Percentiles rank a stretch among this genome's conserved stretches.
Conservation (phyloP, 92 coral and sea anemone species). For the Actinernus sp. region DNA sequence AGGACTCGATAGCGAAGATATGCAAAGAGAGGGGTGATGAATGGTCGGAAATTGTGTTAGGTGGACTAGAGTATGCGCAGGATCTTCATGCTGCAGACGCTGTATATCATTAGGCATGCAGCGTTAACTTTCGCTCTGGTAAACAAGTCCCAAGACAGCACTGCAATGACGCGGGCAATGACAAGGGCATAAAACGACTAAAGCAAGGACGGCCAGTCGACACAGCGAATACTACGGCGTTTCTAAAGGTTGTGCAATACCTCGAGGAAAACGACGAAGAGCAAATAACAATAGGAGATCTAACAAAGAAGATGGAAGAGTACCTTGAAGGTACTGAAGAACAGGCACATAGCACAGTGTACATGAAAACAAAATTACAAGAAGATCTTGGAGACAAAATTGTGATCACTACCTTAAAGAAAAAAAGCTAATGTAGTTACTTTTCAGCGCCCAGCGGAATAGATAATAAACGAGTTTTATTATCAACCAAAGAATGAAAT, state of each 20-base stretch:
- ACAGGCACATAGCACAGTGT: conserved; percentile 34
- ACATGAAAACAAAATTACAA: no score
- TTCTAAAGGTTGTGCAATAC: conserved; percentile 33
- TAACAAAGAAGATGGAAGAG: conserved; percentile 11
- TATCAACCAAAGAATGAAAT: conserved; percentile 17
- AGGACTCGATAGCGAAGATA: conserved; percentile 5
- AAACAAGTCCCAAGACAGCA: conserved; percentile 19
- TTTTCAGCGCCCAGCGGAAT: conserved; percentile 21
- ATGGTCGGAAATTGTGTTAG: conserved; percentile 14
- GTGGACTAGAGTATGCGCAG: conserved; percentile 10
- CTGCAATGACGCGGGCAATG: background rate
- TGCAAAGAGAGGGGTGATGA: conserved; percentile 24
- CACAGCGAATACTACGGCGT: conserved; percentile 35
- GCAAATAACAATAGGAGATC: no score
- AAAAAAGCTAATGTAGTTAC: conserved; percentile 44
- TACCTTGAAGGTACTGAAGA: conserved; percentile 17
- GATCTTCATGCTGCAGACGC: conserved; percentile 57
- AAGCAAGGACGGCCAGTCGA: conserved; percentile 48
- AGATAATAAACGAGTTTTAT: conserved; percentile 23
- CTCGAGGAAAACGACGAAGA: no score
- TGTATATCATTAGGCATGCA: conserved; percentile 47
- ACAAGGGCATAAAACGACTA: no score
- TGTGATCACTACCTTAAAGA: conserved; percentile 10
- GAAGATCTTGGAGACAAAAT: no score
- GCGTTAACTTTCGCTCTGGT: conserved; percentile 36